Base-by-base conservation (phyloP, 1,140 invertebrate genomes). In the Akabosia matsudoensis region DNA sequence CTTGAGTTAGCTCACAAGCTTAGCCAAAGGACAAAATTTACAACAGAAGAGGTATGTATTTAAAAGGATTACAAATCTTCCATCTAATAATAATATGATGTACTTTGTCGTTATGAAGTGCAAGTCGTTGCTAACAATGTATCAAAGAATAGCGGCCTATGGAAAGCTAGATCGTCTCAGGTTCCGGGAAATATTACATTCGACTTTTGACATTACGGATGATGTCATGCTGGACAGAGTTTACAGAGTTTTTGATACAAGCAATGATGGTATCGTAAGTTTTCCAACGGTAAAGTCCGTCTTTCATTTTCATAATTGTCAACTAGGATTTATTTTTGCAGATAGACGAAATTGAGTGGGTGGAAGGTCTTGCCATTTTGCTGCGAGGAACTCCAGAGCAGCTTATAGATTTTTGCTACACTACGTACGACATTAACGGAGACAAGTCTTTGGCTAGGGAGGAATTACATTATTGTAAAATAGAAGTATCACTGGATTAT, bases 131-230 rank as follows among this genome's bases (percentile, higher is more conserved):
- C 34, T 80, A 2, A 30, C 31, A 4, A 78, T 78, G 26, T 71
- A 80, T 45, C 72, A 82, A 51, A 45, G 74, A 24, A 72, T 82
- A n/a, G 64, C 79, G 16, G 37, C 71, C 24, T 56, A 79, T 22
- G 83, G 92, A 90, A 91, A 91, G 30, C 90, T 96, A 75, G 93
- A 95, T 82, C 88, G 93, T 61, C 88, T 86, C 10, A 90, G 92
- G 56, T 96, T 97, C 83, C 88, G 93, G 0, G 93, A 96, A 81
- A 87, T 96, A 14, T 85, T 97, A 77, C 92, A 96, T 85, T 92
- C 92, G 78, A 92, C 91, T 0, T 95, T 97, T 82, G 90, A 93
- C 81, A 91, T 96, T 33, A 95, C 93, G 0, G 93, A 96, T 84
- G 93, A 96, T 82, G 88, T 92, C 4, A 85, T 97, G 24, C 90